Evolutionary conservation across 2,888 invertebrate species (phyloP).

Genomic region (Hololepta plana): DNA sequence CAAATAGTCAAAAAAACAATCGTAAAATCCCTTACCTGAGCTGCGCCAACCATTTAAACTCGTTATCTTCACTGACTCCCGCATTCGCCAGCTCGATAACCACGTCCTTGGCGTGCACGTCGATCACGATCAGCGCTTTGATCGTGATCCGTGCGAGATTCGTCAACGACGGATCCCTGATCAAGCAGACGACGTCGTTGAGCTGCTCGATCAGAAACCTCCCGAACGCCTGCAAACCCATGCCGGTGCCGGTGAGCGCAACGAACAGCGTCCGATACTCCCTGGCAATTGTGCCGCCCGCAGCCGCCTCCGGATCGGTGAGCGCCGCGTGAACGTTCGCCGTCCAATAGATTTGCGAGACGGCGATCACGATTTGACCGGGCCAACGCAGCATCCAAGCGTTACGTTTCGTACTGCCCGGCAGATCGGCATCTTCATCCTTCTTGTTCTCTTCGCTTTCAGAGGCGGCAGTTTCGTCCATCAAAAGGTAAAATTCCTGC

Average conservation of each 20-base stretch:
- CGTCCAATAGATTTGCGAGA: slow-evolving; percentile 71
- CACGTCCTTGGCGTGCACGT: slow-evolving; percentile 74
- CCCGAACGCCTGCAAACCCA: slow-evolving; percentile 38
- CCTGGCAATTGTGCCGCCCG: too few species aligned
- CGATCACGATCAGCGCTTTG: slow-evolving; percentile 66
- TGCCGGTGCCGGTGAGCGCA: too few species aligned
- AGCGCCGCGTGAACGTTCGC: slow-evolving; percentile 54
- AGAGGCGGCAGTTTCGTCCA: too few species aligned
- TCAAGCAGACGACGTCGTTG: slow-evolving; percentile 53
- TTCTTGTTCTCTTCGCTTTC: too few species aligned
- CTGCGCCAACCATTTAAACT: slow-evolving; percentile 76
- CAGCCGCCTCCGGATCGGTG: slow-evolving; percentile 33
- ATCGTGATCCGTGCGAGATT: slow-evolving; percentile 58
- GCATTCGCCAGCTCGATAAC: slow-evolving; percentile 41
- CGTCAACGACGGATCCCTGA: slow-evolving; percentile 48
- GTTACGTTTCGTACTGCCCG: too few species aligned
- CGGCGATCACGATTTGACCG: slow-evolving; percentile 62
- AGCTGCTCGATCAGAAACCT: slow-evolving; percentile 41
- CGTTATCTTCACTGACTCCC: slow-evolving; percentile 46
- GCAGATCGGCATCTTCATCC: too few species aligned
- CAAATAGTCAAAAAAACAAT: too few species aligned
- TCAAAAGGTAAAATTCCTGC: too few species aligned
- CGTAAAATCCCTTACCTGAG: too few species aligned
- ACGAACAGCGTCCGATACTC: too few species aligned
- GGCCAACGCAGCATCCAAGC: slow-evolving; percentile 64